Conservation (phyloP, 2,888 invertebrate species). For the Aproaerema taeniolella region DNA sequence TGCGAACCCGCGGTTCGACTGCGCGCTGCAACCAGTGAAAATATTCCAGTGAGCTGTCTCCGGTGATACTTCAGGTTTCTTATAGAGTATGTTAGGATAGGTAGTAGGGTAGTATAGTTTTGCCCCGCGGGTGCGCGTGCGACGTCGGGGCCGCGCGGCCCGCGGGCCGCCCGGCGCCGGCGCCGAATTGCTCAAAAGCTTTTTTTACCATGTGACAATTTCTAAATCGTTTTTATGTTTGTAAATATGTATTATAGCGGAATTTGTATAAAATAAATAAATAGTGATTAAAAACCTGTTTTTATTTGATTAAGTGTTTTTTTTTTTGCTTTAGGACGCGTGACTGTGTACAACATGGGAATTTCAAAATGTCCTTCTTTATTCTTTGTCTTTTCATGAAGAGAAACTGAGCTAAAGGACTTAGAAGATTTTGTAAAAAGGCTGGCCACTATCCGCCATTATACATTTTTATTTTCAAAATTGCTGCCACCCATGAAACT, state of each 20-base stretch:
- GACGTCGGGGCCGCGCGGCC: slow-evolving; percentile 25
- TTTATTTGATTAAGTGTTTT: neutral
- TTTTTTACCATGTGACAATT: slow-evolving; percentile 65
- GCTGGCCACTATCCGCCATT: no score
- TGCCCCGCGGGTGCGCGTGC: slow-evolving; percentile 13
- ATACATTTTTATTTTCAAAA: no score
- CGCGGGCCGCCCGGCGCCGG: slow-evolving; percentile 35
- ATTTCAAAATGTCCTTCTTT: no score
- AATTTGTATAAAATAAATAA: slow-evolving; percentile 71
- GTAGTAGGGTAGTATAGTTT: slow-evolving; percentile 29
- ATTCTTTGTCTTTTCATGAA: no score
- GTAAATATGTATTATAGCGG: slow-evolving; percentile 77
- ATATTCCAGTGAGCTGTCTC: slow-evolving; percentile 6
- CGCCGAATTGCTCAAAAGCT: slow-evolving; percentile 57
- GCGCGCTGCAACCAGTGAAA: no score
- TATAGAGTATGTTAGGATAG: slow-evolving; percentile 32
- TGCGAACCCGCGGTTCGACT: no score
- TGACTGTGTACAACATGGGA: no score
- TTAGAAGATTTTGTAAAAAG: no score
- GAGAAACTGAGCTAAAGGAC: no score
- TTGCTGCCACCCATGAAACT: no score
- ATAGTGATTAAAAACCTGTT: slow-evolving; percentile 41
- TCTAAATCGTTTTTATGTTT: slow-evolving; percentile 71
- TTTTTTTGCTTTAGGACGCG: no score
- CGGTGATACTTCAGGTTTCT: slow-evolving; percentile 13